Base-by-base conservation (phyloP, 1,140 invertebrate genomes). In the Papilio xuthus region DNA sequence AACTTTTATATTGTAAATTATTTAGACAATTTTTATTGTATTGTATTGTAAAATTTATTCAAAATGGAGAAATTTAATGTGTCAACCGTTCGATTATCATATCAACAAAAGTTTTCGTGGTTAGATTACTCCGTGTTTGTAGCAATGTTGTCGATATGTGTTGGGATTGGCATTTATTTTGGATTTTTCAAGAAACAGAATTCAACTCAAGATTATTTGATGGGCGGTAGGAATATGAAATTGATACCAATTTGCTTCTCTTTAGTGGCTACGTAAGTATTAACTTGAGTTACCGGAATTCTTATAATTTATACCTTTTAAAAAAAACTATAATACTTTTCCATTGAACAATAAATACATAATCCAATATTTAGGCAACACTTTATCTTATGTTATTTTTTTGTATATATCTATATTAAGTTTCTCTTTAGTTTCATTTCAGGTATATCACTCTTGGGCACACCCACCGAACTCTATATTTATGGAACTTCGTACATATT, bases 151-250 rank as follows among this genome's bases (percentile, higher is more conserved):
- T 81, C 95, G 4, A 94, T 96, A 13, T 98, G 97, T 80, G 95
- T 96, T 8, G 93, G 94, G 0, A 96, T 98, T 56, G 97, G 97
- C 0, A 84, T 98, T 12, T 97, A 97, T 88, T 98, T 97, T 88
- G 97, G 96, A 8, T 96, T 97, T 78, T 94, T 96, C 42, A 96
- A 96, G 72, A 95, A 96, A 63, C 96, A 96, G 60, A 95, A 95
- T 76, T 95, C 95, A 37, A 95, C 95, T 0, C 95, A 96, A 71
- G 97, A 98, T 81, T 98, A 98, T 89, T 93, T 99, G 23, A 96
- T 98, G 81, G 98, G 97, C 0, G 97, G 97, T 9, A 95, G 97
- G 80, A 96, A 96, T 80, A 97, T 99, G 97, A 95, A 95, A 70
- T 94, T 97, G 9, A 95, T 97, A 81, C 97, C 97, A 0, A 96